Percentiles rank a stretch among this genome's conserved stretches.
These are phyloP conservation scores for Palaemon carinicauda DNA, from an alignment of 1,140 invertebrate genomes.

Conservation along the genomic window DNA sequence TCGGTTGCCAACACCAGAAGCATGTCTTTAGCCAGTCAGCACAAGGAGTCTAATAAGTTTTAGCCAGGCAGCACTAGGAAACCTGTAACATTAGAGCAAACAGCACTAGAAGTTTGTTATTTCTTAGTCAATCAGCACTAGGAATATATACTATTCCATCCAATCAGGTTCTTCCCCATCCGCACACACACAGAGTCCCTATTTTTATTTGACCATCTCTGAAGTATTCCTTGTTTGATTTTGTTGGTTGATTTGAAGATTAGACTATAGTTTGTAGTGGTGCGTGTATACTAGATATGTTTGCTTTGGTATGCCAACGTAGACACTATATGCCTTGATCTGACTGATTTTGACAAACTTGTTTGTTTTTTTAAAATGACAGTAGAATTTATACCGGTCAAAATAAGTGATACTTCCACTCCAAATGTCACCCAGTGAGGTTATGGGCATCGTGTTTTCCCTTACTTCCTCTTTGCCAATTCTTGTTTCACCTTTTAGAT, in stretches of 20 bases:
- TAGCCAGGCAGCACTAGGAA: slow-evolving; percentile 51
- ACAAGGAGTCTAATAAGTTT: slow-evolving; percentile 44
- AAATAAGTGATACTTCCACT: slow-evolving; percentile 1
- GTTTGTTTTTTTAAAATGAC: slow-evolving; percentile 5
- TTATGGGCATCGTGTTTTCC: slow-evolving; percentile 33
- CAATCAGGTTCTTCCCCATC: slow-evolving; percentile 45
- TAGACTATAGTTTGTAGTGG: slow-evolving; percentile 47
- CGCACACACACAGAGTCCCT: slow-evolving; percentile 52
- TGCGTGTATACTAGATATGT: slow-evolving; percentile 45
- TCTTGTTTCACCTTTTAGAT: slow-evolving; percentile 39
- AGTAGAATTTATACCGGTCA: background rate
- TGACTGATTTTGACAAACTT: slow-evolving; percentile 32
- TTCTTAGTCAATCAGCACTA: slow-evolving; percentile 48
- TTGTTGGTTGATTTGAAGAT: slow-evolving; percentile 48
- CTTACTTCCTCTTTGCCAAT: slow-evolving; percentile 9
- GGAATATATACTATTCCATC: slow-evolving; percentile 41
- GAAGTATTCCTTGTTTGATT: slow-evolving; percentile 59
- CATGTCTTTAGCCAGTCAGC: slow-evolving; percentile 44
- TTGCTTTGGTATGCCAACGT: slow-evolving; percentile 47
- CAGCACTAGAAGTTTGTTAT: slow-evolving; percentile 45
- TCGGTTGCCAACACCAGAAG: slow-evolving; percentile 41
- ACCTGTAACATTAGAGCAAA: slow-evolving; percentile 42
- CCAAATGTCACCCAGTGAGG: slow-evolving; percentile 20
- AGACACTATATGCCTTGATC: slow-evolving; percentile 26
- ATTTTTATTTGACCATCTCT: slow-evolving; percentile 59